Evolutionary conservation across 2,113 vertebrate genomes (phyloP), one percentile per base, ranked within the genome.

Genomic region (Polypterus senegalus): DNA sequence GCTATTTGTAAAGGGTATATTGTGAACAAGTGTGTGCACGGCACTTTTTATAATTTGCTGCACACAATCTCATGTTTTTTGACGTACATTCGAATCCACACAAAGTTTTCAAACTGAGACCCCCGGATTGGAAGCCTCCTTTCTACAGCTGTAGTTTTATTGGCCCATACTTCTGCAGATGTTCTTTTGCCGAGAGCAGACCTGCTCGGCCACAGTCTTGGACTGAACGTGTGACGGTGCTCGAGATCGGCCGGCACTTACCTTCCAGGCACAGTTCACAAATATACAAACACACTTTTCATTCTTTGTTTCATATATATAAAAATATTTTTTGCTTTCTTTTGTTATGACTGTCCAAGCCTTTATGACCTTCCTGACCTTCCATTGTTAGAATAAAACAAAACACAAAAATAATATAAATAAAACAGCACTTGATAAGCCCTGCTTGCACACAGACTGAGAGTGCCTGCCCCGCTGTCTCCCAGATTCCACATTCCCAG

Each of bases 191-290:
- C 27, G 27, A 27, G 27, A 27, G 27, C 27, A 27, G 27, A 27
- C 27, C 27, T 27, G 27, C 27, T 27, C 27, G 27, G 27, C 27
- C 27, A 27, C 27, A 27, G 27, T 27, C 27, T 27, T 92, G 89
- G 87, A 80, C 81, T 80, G 85, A 80, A 65, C 83, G 71, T 80
- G 81, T 84, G 86, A 84, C 83, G 74, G 63, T 43, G 71, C 83
- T 81, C 68, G 75, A 83, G 81, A 82, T 77, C 73, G 79, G 79
- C 69, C 72, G 66, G 80, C 87, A 97, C 94, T 97, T 92, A 98
- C 94, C 94, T 98, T 78, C 48, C 44, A 68, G 66, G 77, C 71
- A 82, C 74, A 85, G 77, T 79, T 68, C 59, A 66, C 63, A 11
- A 51, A 43, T 76, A 76, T 68, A 67, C 27, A 27, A 27, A 27